A percentile compares a stretch with the other conserved stretches of the same genome.
Evolutionary conservation across 2,797 vertebrate species (phyloP).

Genomic region (Manis pentadactyla): DNA sequence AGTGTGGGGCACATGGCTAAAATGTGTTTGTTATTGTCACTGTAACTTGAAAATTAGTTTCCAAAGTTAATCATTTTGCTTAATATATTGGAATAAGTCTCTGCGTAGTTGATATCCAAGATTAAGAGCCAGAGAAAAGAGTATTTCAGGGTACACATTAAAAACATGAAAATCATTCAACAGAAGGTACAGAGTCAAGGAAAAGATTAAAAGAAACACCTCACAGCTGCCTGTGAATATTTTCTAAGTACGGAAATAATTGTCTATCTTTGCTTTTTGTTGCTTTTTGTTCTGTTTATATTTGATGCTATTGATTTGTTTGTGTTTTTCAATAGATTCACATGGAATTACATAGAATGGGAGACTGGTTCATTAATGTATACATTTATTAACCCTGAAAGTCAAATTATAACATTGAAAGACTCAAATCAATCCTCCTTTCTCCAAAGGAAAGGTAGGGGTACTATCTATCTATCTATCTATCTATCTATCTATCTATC

Average conservation of each 20-base stretch:
- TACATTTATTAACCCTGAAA: neutral
- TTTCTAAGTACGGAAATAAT: neutral
- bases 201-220: neutral
- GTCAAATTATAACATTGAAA: neutral
- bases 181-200: neutral
- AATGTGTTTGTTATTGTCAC: neutral
- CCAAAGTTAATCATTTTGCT: neutral
- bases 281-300: neutral
- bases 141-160: neutral
- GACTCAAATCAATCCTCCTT: neutral
- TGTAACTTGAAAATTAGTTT: neutral
- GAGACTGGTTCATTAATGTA: neutral
- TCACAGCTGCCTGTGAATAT: neutral
- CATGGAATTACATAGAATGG: neutral
- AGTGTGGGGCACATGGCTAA: neutral
- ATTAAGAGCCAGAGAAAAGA: neutral
- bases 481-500: neutral
- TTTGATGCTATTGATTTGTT: neutral
- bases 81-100: neutral
- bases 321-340: neutral
- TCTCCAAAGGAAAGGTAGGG: neutral
- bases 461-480: neutral
- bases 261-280: neutral
- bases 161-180: constrained; percentile 14
- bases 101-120: neutral